Percentiles rank a stretch among this genome's conserved stretches.
Evolutionary conservation across 2,797 vertebrate genomes (phyloP).

Genomic region (Halcyon smyrnensis): DNA sequence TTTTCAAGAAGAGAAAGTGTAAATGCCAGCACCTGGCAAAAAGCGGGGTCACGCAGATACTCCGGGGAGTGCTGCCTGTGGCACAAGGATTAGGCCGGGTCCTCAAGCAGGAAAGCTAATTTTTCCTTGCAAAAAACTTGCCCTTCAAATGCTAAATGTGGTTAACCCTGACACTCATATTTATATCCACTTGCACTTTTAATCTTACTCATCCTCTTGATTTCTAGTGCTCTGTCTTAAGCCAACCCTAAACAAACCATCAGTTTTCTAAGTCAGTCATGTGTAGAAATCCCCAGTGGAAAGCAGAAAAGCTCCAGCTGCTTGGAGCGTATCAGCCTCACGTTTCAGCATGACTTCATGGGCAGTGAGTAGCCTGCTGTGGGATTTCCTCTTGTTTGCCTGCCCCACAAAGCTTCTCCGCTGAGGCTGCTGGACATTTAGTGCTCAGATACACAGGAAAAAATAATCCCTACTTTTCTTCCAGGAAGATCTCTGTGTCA

Average conservation of each 20-base stretch:
- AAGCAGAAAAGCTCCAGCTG: conserved; percentile 13
- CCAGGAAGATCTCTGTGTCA: neutral
- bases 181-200: neutral
- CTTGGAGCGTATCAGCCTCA: neutral
- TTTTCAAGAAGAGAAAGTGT: neutral
- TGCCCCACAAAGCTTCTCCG: neutral
- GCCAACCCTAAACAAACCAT: conserved; percentile 20
- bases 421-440: neutral
- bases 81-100: neutral
- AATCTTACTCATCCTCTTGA: neutral
- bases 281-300: neutral
- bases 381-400: neutral
- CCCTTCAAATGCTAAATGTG: neutral
- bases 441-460: neutral
- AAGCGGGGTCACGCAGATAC: neutral
- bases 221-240: conserved; percentile 17
- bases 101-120: neutral
- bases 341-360: conserved; percentile 1
- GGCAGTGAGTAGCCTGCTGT: neutral
- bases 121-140: neutral
- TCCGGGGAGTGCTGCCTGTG: neutral
- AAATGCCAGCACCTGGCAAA: neutral
- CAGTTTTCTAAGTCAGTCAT: neutral
- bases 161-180: neutral
- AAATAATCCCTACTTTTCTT: neutral